Percentiles rank a stretch among this genome's conserved stretches.
phyloP scores from a whole-genome alignment of 2,888 invertebrate genomes.

The Scrobipalpa costella region DNA sequence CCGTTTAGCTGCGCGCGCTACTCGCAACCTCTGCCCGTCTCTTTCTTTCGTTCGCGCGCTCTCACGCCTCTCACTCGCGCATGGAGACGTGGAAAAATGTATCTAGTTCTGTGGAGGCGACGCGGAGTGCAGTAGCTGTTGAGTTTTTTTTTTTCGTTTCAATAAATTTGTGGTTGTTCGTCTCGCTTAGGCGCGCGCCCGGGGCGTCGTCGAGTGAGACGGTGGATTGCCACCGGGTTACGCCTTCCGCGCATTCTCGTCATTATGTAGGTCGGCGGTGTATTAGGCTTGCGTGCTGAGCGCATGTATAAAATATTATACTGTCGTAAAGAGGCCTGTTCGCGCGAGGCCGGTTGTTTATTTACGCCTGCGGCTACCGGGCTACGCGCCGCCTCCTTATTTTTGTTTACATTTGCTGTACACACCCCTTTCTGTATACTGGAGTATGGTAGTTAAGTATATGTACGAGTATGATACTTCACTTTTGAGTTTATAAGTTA shows the following conservation, averaged over 20 bases:
- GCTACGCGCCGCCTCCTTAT: conserved; percentile 64
- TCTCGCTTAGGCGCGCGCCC: conserved; percentile 76
- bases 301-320: conserved; percentile 75
- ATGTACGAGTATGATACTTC: not conserved
- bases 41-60: conserved; percentile 46
- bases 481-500: not conserved
- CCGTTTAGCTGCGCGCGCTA: conserved; percentile 67
- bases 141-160: conserved; percentile 76
- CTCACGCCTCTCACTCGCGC: conserved; percentile 53
- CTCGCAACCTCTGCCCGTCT: conserved; percentile 54
- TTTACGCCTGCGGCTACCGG: conserved; percentile 67
- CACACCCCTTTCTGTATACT: not conserved
- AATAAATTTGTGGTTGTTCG: conserved; percentile 80
- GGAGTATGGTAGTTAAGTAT: not conserved
- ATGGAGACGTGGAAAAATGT: conserved; percentile 77
- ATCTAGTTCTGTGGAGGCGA: conserved; percentile 79
- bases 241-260: conserved; percentile 79
- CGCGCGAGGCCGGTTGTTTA: conserved; percentile 72
- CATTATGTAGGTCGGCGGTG: conserved; percentile 77
- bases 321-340: conserved; percentile 73
- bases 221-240: conserved; percentile 77
- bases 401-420: conserved; percentile 10
- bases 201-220: conserved; percentile 72
- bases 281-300: conserved; percentile 72
- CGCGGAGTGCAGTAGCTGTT: conserved; percentile 78